Conservation (phyloP, 37 sponge, comb jelly and placozoan species). For the Tethya wilhelma region DNA sequence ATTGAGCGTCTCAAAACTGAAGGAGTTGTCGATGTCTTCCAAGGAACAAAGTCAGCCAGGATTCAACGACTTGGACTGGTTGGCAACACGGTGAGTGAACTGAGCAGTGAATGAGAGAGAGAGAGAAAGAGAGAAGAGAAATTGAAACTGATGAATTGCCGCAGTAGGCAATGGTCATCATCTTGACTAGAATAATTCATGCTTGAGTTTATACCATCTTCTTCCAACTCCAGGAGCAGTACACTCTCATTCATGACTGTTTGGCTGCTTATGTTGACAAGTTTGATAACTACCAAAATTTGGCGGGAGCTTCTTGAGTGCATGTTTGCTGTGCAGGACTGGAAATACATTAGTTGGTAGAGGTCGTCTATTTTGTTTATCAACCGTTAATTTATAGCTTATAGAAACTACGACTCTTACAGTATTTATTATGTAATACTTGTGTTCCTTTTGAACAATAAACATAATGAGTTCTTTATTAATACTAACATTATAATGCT, state of each 20-base stretch:
- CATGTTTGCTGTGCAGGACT: too few relatives aligned
- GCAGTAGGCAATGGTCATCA: not conserved
- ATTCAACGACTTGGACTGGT: slow-evolving; percentile 55
- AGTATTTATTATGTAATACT: too few relatives aligned
- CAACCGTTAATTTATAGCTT: not conserved
- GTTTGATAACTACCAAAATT: not conserved
- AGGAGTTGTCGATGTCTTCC: slow-evolving; percentile 72
- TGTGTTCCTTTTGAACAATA: too few relatives aligned
- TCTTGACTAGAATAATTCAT: too few relatives aligned
- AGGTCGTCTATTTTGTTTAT: not conserved
- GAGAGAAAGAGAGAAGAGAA: not conserved
- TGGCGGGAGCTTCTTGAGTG: too few relatives aligned
- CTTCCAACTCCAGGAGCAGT: not conserved
- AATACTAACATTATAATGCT: too few relatives aligned
- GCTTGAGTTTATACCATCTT: too few relatives aligned
- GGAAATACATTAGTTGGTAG: not conserved
- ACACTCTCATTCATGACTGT: not conserved
- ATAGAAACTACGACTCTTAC: not conserved
- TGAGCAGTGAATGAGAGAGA: not conserved
- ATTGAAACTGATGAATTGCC: not conserved
- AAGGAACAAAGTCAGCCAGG: slow-evolving; percentile 56
- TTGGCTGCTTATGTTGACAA: not conserved
- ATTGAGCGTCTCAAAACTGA: slow-evolving; percentile 77
- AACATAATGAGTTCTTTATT: too few relatives aligned
- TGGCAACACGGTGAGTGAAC: slow-evolving; percentile 55